phyloP scores from a whole-genome alignment of 2,888 invertebrate genomes.

The Callosobruchus maculatus region DNA sequence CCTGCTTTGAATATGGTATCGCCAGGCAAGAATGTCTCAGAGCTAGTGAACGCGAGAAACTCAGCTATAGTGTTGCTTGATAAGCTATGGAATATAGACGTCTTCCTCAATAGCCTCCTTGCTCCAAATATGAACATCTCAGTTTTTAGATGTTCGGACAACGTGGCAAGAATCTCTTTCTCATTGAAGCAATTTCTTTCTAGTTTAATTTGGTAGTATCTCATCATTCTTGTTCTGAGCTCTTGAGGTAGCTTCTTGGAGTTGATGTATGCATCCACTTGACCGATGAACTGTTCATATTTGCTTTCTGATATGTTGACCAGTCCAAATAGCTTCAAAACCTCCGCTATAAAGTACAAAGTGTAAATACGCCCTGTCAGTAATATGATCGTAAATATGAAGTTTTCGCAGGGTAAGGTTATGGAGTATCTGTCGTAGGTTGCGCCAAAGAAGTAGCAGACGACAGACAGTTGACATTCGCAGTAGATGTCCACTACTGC shows the following conservation, averaged over 20 bases:
- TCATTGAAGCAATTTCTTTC: constrained; percentile 55
- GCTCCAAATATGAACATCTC: constrained; percentile 51
- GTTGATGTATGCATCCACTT: constrained; percentile 53
- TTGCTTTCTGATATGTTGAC: constrained; percentile 42
- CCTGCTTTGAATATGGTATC: constrained; percentile 49
- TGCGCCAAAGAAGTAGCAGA: constrained; percentile 35
- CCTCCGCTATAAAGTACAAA: constrained; percentile 27
- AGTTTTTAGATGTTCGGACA: constrained; percentile 42
- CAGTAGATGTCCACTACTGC: constrained; percentile 10
- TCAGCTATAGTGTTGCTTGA: constrained; percentile 42
- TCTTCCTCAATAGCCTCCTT: constrained; percentile 49
- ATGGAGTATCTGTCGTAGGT: constrained; percentile 23
- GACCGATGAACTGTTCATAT: constrained; percentile 50
- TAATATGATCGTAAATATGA: constrained; percentile 24
- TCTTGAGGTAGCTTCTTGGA: constrained; percentile 52
- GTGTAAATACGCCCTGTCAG: constrained; percentile 33
- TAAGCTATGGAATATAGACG: constrained; percentile 47
- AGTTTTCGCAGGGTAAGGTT: constrained; percentile 19
- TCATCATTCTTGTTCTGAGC: constrained; percentile 48
- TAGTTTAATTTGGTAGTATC: constrained; percentile 54
- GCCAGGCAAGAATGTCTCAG: constrained; percentile 7
- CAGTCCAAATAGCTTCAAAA: constrained; percentile 33
- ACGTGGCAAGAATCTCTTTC: constrained; percentile 34
- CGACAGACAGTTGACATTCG: constrained; percentile 24
- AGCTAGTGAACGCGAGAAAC: constrained; percentile 13